These are phyloP conservation scores for Eueremaeus valkanovi DNA, from an alignment of 2,888 invertebrate genomes.

Conservation along the genomic window DNA sequence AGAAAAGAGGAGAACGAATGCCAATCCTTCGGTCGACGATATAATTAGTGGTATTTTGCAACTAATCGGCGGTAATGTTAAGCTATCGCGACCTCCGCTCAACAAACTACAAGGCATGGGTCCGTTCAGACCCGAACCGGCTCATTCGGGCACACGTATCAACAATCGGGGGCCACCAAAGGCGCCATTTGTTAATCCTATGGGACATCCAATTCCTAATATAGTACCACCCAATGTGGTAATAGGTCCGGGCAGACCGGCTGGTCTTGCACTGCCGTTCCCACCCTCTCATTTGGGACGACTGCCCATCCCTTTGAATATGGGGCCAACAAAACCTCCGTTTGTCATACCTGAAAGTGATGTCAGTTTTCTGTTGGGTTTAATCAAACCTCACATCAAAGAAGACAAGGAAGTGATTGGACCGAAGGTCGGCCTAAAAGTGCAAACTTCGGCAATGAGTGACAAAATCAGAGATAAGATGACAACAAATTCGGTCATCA, in stretches of 20 bases:
- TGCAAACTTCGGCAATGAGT: neutral
- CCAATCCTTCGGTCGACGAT: constrained; percentile 65
- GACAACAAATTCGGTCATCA: neutral
- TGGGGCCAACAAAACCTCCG: constrained; percentile 35
- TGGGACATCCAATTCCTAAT: neutral
- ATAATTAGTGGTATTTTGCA: constrained; percentile 80
- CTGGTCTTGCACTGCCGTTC: constrained; percentile 58
- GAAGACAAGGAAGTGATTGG: constrained; percentile 1
- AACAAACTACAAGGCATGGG: constrained; percentile 33
- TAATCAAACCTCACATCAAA: constrained; percentile 33
- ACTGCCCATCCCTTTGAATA: neutral
- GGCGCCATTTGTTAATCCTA: constrained; percentile 54
- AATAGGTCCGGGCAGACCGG: constrained; percentile 37
- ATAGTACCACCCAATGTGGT: constrained; percentile 34
- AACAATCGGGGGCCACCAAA: constrained; percentile 86
- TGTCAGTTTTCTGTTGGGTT: constrained; percentile 28
- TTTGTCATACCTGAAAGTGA: constrained; percentile 36
- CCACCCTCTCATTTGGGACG: constrained; percentile 52
- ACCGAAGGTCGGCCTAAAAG: neutral
- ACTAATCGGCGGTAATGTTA: constrained; percentile 79
- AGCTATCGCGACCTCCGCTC: constrained; percentile 59
- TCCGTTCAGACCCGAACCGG: constrained; percentile 42
- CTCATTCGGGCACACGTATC: constrained; percentile 58
- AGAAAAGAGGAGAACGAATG: constrained; percentile 14
- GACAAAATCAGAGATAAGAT: neutral